Evolutionary conservation across 1,140 invertebrate genomes (phyloP), one percentile per base, ranked within the genome.

Genomic region (Euschistus heros): DNA sequence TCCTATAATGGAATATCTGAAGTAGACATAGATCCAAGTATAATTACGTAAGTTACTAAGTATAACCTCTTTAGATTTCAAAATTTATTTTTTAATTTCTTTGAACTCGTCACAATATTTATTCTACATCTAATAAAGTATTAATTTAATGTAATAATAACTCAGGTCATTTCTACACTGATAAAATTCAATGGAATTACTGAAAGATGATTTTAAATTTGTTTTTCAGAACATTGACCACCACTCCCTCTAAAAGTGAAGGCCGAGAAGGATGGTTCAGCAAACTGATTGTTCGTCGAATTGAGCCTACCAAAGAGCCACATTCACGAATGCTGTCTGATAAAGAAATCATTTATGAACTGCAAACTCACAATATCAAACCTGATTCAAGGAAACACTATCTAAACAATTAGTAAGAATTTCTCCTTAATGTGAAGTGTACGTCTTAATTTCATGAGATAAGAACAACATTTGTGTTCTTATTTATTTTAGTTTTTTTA

Each of bases 241-340:
- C 55, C 2, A 42, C 59, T 33, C 20, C 59, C 22, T 42, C 33
- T 15, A 52, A 17, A 54, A 18, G 24, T 17, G 66, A 67, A 22
- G 46, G 24, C 15, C 22, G 76, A 55, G 89, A 92, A 78, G 84
- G 89, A 72, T 96, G 92, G 91, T 80, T 95, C 52, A 91, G 86
- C 67, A 95, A 94, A 76, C 76, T 95, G 42, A 77, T 94, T 64
- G 92, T 94, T 27, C 80, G 91, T 68, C 91, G 87, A 76, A 93
- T 96, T 74, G 91, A 95, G 74, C 91, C 93, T 6, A 93, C 90
- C 0, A 96, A 94, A 74, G 92, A 97, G 74, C 91, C 94, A 6
- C 94, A 97, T 76, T 97, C 94, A 70, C 84, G 90, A 65, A 91
- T 95, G 84, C 80, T 97, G 33, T 93, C 92, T 69, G 90, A 94